Percentiles rank a stretch among this genome's conserved stretches.
Conservation (phyloP, 2,888 invertebrate genomes). For the Meganola albula region DNA sequence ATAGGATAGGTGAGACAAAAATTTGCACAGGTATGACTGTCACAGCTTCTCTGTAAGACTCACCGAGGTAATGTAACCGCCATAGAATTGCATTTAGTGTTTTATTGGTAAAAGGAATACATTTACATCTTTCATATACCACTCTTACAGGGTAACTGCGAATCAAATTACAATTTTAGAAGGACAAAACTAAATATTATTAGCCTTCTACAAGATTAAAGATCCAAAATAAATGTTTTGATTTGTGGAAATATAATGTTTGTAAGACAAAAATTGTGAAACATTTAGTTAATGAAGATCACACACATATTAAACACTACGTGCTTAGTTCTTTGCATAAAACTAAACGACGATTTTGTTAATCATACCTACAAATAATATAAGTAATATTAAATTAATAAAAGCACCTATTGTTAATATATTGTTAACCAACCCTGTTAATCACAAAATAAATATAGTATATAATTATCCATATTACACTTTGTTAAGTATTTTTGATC, state of each 20-base stretch:
- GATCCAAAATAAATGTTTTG: no score
- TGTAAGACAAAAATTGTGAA: conserved; percentile 4
- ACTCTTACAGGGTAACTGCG: conserved; percentile 73
- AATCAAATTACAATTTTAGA: conserved; percentile 25
- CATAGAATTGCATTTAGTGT: conserved; percentile 44
- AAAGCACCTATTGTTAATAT: no score
- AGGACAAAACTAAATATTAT: no score
- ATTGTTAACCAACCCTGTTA: conserved; percentile 10
- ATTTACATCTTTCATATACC: conserved; percentile 8
- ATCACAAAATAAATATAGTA: no score
- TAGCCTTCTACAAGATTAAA: no score
- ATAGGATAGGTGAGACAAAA: no score
- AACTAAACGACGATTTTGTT: conserved; percentile 21
- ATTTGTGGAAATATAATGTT: no score
- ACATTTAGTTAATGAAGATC: conserved; percentile 43
- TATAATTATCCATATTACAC: no score
- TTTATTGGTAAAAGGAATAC: no score
- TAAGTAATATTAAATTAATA: no score
- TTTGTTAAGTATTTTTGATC: no score
- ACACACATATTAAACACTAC: conserved; percentile 54
- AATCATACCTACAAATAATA: conserved; percentile 15
- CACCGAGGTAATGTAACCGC: conserved; percentile 67
- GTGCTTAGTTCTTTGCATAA: no score
- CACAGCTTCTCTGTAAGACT: conserved; percentile 74
- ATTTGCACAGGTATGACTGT: conserved; percentile 23